Base-by-base conservation (phyloP, 2,113 vertebrate genomes). In the Fregetta grallaria region DNA sequence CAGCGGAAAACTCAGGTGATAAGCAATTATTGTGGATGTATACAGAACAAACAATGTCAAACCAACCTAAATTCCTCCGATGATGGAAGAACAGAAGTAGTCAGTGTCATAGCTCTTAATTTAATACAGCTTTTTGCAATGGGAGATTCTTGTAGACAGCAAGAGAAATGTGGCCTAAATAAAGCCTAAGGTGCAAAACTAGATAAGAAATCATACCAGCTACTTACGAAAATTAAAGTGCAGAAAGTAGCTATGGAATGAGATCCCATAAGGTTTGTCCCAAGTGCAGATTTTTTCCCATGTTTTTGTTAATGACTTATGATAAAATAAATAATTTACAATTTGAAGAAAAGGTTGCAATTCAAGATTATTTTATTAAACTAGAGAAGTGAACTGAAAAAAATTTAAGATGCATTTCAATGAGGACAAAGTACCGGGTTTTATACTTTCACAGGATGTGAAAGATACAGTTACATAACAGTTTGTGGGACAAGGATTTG, bases 401-500 rank as follows among this genome's bases (percentile, higher is more conserved):
- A 62, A 75, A 81, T 15, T 15, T 6, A 68, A 93, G 56, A 85
- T 73, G 47, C 58, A 70, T 93, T 85, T 94, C 92, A 90, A 44
- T 66, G n/a, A 93, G 80, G 65, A 81, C 50, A 87, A 85, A 92
- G 76, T 66, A 67, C 22, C 1, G 47, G 42, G 21, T 96, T 96
- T 95, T 91, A 42, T 86, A 42, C 82, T 92, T 96, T 23, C 71
- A 58, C 74, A 96, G 92, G 78, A 82, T 86, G 88, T 91, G 92
- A 91, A 78, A 78, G 89, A 93, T 95, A 58, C 65, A 92, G 90
- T 96, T 97, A 93, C 66, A 47, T 96, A 97, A 97, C 50, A 25
- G 67, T 68, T 76, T 88, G 96, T 95, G 93, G 96, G 96, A 96
- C 96, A 92, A 76, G 77, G 92, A 92, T 94, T 71, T 96, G 84